Conservation (phyloP, 2,113 vertebrate genomes). For the Nothobranchius furzeri region DNA sequence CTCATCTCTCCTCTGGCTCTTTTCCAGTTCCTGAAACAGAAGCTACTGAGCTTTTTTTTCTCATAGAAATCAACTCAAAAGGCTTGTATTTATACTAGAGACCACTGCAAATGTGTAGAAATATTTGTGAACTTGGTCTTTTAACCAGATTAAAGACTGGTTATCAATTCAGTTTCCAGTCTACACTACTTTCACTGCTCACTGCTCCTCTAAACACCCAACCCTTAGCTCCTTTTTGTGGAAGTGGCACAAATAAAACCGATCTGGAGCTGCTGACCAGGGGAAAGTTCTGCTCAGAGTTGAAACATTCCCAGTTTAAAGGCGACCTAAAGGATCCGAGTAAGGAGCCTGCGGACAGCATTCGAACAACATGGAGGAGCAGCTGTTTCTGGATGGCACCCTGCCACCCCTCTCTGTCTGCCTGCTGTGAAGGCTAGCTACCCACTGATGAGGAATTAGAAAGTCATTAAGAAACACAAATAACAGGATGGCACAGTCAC, state of each 20-base stretch:
- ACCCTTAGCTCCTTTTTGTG: too few species aligned
- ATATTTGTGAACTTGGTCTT: too few species aligned
- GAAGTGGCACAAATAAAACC: neutral
- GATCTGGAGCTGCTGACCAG: neutral
- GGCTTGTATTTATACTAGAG: too few species aligned
- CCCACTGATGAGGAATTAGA: constrained; percentile 79
- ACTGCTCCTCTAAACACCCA: too few species aligned
- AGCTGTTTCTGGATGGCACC: constrained; percentile 76
- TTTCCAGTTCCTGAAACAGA: too few species aligned
- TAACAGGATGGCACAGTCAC: constrained; percentile 66
- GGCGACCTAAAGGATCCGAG: constrained; percentile 62
- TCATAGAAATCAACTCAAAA: too few species aligned
- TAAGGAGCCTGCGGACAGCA: constrained; percentile 68
- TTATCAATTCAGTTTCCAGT: too few species aligned
- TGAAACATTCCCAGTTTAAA: constrained; percentile 52
- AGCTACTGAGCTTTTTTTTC: too few species aligned
- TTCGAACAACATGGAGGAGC: constrained; percentile 68
- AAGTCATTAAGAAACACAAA: constrained; percentile 81
- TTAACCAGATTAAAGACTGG: too few species aligned
- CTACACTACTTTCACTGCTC: too few species aligned
- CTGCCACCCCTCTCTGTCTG: constrained; percentile 70
- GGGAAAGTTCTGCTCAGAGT: constrained; percentile 29
- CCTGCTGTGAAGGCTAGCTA: constrained; percentile 73
- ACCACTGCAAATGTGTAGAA: too few species aligned
- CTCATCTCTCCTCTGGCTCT: too few species aligned